Percentiles rank a stretch among this genome's conserved stretches.
phyloP scores from a whole-genome alignment of 2,113 vertebrate genomes.

The Penelope pileata region DNA sequence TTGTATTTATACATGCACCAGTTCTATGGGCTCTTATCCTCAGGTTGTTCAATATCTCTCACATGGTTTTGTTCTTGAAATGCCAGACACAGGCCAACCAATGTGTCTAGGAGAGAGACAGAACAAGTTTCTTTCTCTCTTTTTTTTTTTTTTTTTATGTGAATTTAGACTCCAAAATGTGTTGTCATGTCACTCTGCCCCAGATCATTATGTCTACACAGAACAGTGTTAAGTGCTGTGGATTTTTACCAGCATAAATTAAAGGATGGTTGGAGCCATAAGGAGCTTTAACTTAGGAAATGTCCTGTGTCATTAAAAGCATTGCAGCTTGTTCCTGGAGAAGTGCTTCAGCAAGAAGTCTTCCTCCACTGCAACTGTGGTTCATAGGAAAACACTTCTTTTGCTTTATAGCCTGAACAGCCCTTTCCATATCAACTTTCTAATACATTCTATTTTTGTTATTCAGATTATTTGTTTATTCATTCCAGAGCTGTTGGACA shows the following conservation, averaged over 20 bases:
- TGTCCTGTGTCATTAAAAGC: neutral
- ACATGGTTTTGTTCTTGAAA: neutral
- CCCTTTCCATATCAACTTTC: neutral
- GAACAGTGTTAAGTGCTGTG: accelerated
- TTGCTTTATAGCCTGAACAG: neutral
- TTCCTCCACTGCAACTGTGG: neutral
- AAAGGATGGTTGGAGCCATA: neutral
- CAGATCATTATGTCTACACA: neutral
- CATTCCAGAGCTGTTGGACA: neutral
- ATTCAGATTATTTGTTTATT: neutral
- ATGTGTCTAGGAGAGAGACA: neutral
- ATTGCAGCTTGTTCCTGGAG: neutral
- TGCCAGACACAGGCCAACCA: too few species aligned
- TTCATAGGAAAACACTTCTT: neutral
- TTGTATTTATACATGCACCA: neutral
- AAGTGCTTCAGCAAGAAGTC: neutral
- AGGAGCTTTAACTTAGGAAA: neutral
- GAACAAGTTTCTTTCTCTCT: neutral
- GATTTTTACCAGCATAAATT: neutral
- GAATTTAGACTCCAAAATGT: neutral
- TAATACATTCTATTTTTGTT: neutral
- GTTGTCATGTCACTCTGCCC: accelerated
- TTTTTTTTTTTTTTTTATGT: neutral
- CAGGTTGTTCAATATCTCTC: neutral
- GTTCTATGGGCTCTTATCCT: neutral